A percentile compares a stretch with the other conserved stretches of the same genome.
phyloP scores from a whole-genome alignment of 1,140 invertebrate genomes.

The Drosophila busckii region DNA sequence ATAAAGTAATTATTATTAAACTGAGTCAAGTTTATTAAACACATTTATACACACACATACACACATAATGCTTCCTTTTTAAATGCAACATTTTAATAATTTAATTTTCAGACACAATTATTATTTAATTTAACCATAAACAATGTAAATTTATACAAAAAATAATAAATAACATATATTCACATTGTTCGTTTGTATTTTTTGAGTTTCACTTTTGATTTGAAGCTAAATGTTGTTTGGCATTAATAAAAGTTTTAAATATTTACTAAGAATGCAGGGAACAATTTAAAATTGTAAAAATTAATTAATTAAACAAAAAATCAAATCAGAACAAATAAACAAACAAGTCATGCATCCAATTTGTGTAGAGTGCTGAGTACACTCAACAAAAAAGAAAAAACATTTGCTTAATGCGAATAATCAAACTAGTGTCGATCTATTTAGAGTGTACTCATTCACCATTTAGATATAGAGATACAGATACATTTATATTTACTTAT shows the following conservation, averaged over 20 bases:
- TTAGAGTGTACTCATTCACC: constrained; percentile 14
- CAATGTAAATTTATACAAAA: constrained; percentile 55
- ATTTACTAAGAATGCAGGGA: constrained; percentile 72
- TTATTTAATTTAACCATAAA: constrained; percentile 53
- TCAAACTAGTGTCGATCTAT: no score
- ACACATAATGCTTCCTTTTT: constrained; percentile 75
- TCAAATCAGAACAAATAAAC: constrained; percentile 7
- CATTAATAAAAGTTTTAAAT: constrained; percentile 42
- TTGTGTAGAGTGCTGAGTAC: constrained; percentile 5
- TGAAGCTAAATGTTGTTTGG: no score
- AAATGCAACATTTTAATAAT: constrained; percentile 73
- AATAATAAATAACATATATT: constrained; percentile 45
- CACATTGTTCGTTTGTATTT: constrained; percentile 50
- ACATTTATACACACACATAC: constrained; percentile 33
- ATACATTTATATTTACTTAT: constrained; percentile 45
- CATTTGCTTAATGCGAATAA: constrained; percentile 8
- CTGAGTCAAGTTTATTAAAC: constrained; percentile 58
- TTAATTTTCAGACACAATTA: no score
- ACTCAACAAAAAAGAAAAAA: neutral
- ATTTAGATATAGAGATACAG: constrained; percentile 14
- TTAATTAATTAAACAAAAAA: constrained; percentile 28
- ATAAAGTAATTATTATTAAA: constrained; percentile 37
- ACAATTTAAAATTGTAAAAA: constrained; percentile 75
- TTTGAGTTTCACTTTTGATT: constrained; percentile 3
- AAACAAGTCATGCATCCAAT: constrained; percentile 18